Evolutionary conservation across 2,113 vertebrate genomes (phyloP).

Genomic region (Cathartes aura): DNA sequence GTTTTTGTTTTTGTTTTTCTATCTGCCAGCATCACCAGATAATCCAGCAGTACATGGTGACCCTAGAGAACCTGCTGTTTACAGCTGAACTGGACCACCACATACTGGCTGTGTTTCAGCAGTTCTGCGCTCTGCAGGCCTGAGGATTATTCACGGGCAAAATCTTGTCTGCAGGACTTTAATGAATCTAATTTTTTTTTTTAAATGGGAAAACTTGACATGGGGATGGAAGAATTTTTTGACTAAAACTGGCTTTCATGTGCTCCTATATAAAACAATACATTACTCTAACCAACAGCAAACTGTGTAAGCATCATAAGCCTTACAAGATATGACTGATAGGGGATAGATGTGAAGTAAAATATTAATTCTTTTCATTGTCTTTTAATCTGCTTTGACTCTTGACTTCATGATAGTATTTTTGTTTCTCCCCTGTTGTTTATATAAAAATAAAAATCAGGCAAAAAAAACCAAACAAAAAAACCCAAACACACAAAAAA

Average conservation of each 20-base stretch:
- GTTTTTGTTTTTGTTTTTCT: background rate
- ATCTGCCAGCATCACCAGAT: conserved; percentile 89
- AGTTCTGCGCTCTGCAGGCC: conserved; percentile 96
- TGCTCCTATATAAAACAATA: conserved; percentile 36
- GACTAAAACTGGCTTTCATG: conserved; percentile 50
- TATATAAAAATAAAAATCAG: conserved; percentile 8
- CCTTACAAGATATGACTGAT: conserved; percentile 41
- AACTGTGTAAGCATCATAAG: conserved; percentile 52
- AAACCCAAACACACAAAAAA: background rate
- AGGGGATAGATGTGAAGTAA: conserved; percentile 52
- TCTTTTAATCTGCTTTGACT: conserved; percentile 69
- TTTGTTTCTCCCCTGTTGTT: conserved; percentile 27
- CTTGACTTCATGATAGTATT: conserved; percentile 57
- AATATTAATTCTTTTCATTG: conserved; percentile 33
- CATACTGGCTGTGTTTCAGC: conserved; percentile 96
- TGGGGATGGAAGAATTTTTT: conserved; percentile 56
- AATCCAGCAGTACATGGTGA: conserved; percentile 99
- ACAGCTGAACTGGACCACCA: conserved; percentile 96
- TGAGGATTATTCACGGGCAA: conserved; percentile 62
- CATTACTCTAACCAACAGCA: conserved; percentile 22
- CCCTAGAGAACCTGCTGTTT: conserved; percentile 97
- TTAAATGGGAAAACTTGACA: background rate
- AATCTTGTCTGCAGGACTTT: conserved; percentile 49
- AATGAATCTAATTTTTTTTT: background rate
- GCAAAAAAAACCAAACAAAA: background rate